Percentiles rank a stretch among this genome's conserved stretches.
Evolutionary conservation across 1,140 invertebrate genomes (phyloP).

Genomic region (Drosophila ananassae): DNA sequence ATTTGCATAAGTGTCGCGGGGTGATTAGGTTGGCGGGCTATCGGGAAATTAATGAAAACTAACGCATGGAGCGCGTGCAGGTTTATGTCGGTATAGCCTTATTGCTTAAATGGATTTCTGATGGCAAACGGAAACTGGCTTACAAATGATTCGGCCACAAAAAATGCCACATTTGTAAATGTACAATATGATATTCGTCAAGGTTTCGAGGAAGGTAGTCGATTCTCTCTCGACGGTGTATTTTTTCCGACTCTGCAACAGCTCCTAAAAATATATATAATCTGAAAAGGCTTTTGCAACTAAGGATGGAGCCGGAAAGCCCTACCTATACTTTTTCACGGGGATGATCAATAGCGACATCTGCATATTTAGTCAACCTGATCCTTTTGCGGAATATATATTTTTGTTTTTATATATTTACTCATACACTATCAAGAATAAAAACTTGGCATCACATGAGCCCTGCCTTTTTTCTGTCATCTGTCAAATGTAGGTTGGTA

Average conservation of each 20-base stretch:
- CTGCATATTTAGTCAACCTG: no score
- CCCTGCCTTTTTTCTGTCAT: conserved; percentile 3
- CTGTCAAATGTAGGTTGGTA: conserved; percentile 7
- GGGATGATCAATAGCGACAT: no score
- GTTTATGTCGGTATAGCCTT: background rate
- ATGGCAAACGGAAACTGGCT: conserved; percentile 31
- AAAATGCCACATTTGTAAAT: background rate
- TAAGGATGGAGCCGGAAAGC: no score
- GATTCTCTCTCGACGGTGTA: background rate
- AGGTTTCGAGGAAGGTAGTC: background rate
- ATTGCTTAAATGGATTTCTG: conserved; percentile 25
- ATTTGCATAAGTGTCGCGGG: conserved; percentile 61
- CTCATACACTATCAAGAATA: no score
- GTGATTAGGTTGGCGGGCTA: background rate
- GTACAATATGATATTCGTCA: background rate
- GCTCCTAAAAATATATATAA: no score
- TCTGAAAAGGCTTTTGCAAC: no score
- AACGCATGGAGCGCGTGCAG: conserved; percentile 19
- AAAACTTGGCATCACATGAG: conserved; percentile 15
- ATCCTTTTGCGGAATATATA: no score
- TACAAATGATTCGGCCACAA: conserved; percentile 22
- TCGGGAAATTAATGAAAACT: conserved; percentile 26
- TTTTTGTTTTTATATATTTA: no score
- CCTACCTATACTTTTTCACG: no score
- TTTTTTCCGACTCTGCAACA: background rate